These are phyloP conservation scores for Agrotis ipsilon DNA, from an alignment of 2,888 invertebrate genomes.

Conservation along the genomic window DNA sequence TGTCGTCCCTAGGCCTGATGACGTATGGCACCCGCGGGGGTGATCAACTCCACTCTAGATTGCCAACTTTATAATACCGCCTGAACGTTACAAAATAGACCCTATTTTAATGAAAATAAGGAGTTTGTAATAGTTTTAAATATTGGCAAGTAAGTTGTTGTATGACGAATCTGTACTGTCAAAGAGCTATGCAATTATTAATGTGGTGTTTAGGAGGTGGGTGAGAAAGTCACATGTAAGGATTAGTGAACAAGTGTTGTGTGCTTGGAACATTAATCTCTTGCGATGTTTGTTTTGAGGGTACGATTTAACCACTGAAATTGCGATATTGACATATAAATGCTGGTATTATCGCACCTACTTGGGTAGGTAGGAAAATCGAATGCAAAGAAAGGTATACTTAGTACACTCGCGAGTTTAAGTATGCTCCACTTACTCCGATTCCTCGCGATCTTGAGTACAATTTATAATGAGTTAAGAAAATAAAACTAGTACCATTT, in stretches of 20 bases:
- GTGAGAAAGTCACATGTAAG: slow-evolving; percentile 64
- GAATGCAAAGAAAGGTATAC: background rate
- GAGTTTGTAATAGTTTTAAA: slow-evolving; percentile 11
- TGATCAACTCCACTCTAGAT: slow-evolving; percentile 76
- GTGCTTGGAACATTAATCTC: slow-evolving; percentile 58
- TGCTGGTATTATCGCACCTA: background rate
- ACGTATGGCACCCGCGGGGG: slow-evolving; percentile 85
- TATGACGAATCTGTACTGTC: slow-evolving; percentile 76
- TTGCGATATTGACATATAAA: slow-evolving; percentile 7
- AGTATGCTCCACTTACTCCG: no score
- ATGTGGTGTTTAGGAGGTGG: slow-evolving; percentile 69
- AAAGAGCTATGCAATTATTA: slow-evolving; percentile 72
- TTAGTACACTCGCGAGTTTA: no score
- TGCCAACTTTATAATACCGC: slow-evolving; percentile 48
- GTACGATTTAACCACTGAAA: slow-evolving; percentile 10
- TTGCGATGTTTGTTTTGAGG: slow-evolving; percentile 58
- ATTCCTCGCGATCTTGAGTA: no score
- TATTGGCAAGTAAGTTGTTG: slow-evolving; percentile 55
- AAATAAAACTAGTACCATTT: no score
- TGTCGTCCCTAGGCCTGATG: slow-evolving; percentile 76
- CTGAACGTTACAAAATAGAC: slow-evolving; percentile 11
- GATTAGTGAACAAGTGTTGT: slow-evolving; percentile 61
- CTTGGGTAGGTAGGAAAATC: background rate
- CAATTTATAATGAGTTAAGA: no score
- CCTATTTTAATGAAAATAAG: background rate